Evolutionary conservation across 1,140 invertebrate species (phyloP), one percentile per base, ranked within the genome.

Genomic region (Eupristina koningsbergeri): DNA sequence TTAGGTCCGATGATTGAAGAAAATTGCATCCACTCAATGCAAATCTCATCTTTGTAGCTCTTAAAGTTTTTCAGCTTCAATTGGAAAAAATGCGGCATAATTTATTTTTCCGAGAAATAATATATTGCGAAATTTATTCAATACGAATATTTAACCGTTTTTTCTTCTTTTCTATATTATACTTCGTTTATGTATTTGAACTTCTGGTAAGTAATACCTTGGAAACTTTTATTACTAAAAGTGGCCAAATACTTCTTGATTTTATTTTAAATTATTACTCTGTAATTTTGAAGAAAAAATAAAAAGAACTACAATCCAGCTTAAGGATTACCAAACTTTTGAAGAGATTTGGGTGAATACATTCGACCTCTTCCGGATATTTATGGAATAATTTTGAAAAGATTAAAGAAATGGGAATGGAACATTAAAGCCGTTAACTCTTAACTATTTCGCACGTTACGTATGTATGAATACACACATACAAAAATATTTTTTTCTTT

Each of bases 21-120:
- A 71, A n/a, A 71, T 29, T 81, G 84, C 19, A 67, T 96, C 83
- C 83, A 84, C n/a, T 80, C 71, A 31, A 85, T 71, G 5, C 53
- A 34, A 26, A 41, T 31, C 34, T 50, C 29, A 3, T 81, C 22
- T 7, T 34, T 80, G 50, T 85, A 85, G 26, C 61, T 77, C 22
- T 85, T 85, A 34, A 85, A 85, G 31, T 85, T 85, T 19, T 81
- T n/a, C 41, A 85, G 29, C 31, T 76, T 36, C 26, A 85, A 63
- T 22, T 39, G 41, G 3, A 34, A 22, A 41, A 84, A 80, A 5
- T 41, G 39, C 58, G 58, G 29, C 77, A 80, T 76, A 34, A 22
- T 81, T 31, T 77, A 11, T 7, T 9, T 3, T 61, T 5, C 22
- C n/a, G 53, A 53, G 45, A 29, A 6, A 73, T 75, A 75, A 26